These are phyloP conservation scores for Ypsolopha scabrella DNA, from an alignment of 2,888 invertebrate genomes.

Conservation along the genomic window DNA sequence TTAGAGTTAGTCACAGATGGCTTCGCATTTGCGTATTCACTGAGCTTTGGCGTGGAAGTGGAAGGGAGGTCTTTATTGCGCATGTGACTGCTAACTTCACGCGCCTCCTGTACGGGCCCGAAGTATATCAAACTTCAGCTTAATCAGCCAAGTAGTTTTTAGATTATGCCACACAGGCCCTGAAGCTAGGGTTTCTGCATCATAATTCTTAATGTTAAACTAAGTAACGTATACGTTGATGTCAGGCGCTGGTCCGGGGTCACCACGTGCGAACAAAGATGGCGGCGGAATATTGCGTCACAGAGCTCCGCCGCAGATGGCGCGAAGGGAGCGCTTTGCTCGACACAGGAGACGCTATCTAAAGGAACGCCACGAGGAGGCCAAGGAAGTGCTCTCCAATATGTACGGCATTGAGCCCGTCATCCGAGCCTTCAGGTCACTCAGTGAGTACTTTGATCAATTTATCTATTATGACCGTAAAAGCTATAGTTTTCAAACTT, in stretches of 20 bases:
- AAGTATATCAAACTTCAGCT: too few species aligned
- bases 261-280: slow-evolving; percentile 35
- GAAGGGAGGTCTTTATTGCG: too few species aligned
- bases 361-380: slow-evolving; percentile 49
- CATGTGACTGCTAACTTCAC: too few species aligned
- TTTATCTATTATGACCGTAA: not conserved
- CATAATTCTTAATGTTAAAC: too few species aligned
- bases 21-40: too few species aligned
- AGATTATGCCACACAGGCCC: too few species aligned
- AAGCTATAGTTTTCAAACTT: too few species aligned
- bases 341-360: slow-evolving; percentile 44
- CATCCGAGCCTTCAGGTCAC: slow-evolving; percentile 50
- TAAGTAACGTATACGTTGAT: not conserved
- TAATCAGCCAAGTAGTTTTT: too few species aligned
- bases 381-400: slow-evolving; percentile 43
- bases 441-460: slow-evolving; percentile 31
- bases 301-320: slow-evolving; percentile 45
- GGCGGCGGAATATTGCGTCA: slow-evolving; percentile 25
- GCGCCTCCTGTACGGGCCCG: too few species aligned
- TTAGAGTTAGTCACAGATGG: too few species aligned
- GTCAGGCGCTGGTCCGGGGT: slow-evolving; percentile 65
- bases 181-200: too few species aligned
- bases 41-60: too few species aligned
- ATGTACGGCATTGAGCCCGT: slow-evolving; percentile 43
- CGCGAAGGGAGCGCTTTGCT: slow-evolving; percentile 41